Conservation (phyloP, 1,140 invertebrate genomes). For the Cherax destructor region DNA sequence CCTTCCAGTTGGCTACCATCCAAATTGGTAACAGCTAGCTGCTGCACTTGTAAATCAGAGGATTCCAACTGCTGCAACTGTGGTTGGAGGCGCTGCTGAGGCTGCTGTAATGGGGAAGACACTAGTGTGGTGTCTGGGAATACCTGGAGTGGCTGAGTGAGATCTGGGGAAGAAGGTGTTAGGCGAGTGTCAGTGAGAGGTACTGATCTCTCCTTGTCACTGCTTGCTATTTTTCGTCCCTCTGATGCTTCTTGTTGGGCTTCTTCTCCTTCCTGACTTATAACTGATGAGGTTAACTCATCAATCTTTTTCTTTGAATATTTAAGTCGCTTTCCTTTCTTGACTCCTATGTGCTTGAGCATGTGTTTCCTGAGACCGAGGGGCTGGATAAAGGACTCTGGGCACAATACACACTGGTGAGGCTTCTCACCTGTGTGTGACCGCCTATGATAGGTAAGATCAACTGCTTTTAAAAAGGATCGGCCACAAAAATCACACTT, state of each 20-base stretch:
- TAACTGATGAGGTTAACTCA: constrained; percentile 50
- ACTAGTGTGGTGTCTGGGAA: constrained; percentile 28
- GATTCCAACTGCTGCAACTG: constrained; percentile 46
- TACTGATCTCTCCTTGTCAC: not conserved
- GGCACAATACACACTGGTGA: constrained; percentile 75
- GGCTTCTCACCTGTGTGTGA: constrained; percentile 75
- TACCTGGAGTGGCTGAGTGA: constrained; percentile 26
- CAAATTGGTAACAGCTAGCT: constrained; percentile 42
- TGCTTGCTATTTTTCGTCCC: not conserved
- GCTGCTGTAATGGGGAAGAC: not conserved
- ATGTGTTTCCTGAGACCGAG: constrained; percentile 54
- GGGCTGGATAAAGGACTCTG: constrained; percentile 74
- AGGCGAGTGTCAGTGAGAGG: not conserved
- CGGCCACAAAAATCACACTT: constrained; percentile 75
- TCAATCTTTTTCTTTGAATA: constrained; percentile 65
- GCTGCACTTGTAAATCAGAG: constrained; percentile 54
- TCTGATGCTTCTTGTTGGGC: not conserved
- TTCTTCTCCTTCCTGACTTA: not conserved
- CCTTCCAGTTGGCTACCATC: constrained; percentile 52
- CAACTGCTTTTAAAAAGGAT: constrained; percentile 57
- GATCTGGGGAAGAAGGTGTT: not conserved
- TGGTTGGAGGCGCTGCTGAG: constrained; percentile 32
- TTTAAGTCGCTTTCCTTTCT: constrained; percentile 53
- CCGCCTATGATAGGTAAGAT: constrained; percentile 73
- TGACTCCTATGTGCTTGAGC: constrained; percentile 42